Evolutionary conservation across 2,888 invertebrate genomes (phyloP).

Genomic region (Fragum whitleyi): DNA sequence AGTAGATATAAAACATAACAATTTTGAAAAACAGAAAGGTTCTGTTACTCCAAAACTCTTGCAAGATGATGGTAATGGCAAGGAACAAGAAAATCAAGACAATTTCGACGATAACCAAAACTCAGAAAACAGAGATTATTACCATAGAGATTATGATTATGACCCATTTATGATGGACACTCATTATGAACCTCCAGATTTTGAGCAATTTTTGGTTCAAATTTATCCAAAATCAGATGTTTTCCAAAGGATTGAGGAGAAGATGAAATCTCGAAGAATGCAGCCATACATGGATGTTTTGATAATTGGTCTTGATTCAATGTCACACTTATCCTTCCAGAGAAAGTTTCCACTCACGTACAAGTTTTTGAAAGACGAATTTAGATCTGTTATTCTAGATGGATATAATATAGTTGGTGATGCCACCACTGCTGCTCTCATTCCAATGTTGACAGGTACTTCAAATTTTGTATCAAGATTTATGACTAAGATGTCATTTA

Average conservation of each 20-base stretch:
- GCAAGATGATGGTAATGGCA: not conserved
- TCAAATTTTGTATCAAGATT: not conserved
- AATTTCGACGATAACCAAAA: not conserved
- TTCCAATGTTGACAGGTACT: conserved; percentile 82
- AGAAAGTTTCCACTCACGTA: conserved; percentile 79
- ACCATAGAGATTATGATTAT: not conserved
- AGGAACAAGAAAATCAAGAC: not conserved
- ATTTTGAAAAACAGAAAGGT: not conserved
- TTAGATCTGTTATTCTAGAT: conserved; percentile 76
- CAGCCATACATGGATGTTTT: conserved; percentile 74
- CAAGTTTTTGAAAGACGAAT: conserved; percentile 70
- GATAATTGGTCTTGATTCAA: conserved; percentile 81
- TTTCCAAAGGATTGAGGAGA: conserved; percentile 67
- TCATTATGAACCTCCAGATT: conserved; percentile 59
- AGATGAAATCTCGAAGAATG: not conserved
- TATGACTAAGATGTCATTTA: too few species aligned
- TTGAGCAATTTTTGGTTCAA: conserved; percentile 81
- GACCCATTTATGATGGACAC: not conserved
- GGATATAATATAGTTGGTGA: conserved; percentile 83
- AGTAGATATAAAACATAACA: not conserved
- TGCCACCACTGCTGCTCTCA: conserved; percentile 79
- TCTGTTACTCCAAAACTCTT: not conserved
- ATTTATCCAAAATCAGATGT: conserved; percentile 75
- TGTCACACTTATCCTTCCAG: conserved; percentile 80
- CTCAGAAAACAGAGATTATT: not conserved